Evolutionary conservation across 1,140 invertebrate genomes (phyloP).

Genomic region (Penaeus japonicus): DNA sequence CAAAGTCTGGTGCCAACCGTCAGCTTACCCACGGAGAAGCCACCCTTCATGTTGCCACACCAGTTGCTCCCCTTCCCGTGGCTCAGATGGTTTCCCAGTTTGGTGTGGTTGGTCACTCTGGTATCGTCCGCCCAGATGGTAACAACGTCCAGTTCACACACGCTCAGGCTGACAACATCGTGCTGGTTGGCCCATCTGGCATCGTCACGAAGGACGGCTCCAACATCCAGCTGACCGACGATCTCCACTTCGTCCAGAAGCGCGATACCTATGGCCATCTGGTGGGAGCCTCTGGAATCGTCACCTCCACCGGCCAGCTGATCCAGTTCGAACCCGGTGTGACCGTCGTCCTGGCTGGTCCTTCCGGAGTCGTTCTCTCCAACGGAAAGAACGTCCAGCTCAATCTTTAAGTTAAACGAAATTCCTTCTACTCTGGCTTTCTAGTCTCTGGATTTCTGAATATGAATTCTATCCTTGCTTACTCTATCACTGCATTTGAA

Average conservation of each 20-base stretch:
- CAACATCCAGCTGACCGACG: slow-evolving; percentile 25
- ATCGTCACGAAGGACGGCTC: slow-evolving; percentile 6
- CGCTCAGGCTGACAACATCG: neutral
- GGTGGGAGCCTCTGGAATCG: slow-evolving; percentile 11
- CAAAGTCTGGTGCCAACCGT: no score
- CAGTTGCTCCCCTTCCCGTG: neutral
- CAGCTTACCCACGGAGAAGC: no score
- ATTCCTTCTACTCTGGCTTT: no score
- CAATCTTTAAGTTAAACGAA: no score
- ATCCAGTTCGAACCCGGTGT: slow-evolving; percentile 25
- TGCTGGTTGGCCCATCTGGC: slow-evolving; percentile 23
- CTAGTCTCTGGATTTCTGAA: neutral
- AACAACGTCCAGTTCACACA: slow-evolving; percentile 41
- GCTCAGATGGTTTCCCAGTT: neutral
- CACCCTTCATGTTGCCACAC: no score
- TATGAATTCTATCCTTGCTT: neutral
- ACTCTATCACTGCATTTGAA: neutral
- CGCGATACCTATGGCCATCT: neutral
- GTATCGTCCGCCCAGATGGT: slow-evolving; percentile 23
- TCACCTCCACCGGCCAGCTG: neutral
- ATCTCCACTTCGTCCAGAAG: neutral
- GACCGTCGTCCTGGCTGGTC: neutral
- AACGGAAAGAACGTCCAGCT: slow-evolving; percentile 33
- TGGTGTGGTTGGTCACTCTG: neutral
- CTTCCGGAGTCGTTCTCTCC: slow-evolving; percentile 30